These are phyloP conservation scores for Pangasius larnaudii DNA, from an alignment of 2,797 vertebrate genomes.

Conservation along the genomic window DNA sequence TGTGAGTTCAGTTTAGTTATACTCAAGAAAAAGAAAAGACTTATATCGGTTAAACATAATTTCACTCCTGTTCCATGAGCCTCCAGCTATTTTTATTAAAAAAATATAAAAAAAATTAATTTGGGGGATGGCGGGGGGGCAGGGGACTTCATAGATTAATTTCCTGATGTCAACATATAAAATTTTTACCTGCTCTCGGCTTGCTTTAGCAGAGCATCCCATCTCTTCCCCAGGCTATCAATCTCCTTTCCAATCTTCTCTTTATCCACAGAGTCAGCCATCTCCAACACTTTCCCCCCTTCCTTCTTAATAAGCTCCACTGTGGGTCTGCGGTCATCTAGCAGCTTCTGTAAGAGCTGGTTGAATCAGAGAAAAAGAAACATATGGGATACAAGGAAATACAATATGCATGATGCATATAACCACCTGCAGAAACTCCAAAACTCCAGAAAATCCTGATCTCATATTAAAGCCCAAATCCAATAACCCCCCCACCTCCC, in stretches of 20 bases:
- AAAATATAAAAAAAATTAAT: neutral
- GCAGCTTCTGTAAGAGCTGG: constrained; percentile 92
- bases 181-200: constrained; percentile 87
- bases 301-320: constrained; percentile 94
- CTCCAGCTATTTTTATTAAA: neutral
- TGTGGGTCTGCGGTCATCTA: constrained; percentile 92
- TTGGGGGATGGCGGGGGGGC: too few species aligned
- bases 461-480: neutral
- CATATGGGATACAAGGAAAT: neutral
- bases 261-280: constrained; percentile 89
- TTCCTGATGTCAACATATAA: neutral
- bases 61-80: neutral
- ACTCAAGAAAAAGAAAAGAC: neutral
- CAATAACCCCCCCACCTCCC: neutral
- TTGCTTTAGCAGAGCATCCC: constrained; percentile 90
- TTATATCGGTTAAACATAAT: neutral
- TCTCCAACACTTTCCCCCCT: constrained; percentile 89
- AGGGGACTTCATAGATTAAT: neutral
- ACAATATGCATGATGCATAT: constrained; percentile 16
- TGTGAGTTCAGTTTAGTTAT: too few species aligned
- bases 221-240: constrained; percentile 87
- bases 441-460: neutral
- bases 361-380: constrained; percentile 54
- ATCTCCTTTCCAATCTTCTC: constrained; percentile 92
- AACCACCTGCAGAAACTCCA: neutral